Evolutionary conservation across 53 echinoderm and acorn worm species (phyloP), one percentile per base, ranked within the genome.

Genomic region (Holothuria leucospilota): DNA sequence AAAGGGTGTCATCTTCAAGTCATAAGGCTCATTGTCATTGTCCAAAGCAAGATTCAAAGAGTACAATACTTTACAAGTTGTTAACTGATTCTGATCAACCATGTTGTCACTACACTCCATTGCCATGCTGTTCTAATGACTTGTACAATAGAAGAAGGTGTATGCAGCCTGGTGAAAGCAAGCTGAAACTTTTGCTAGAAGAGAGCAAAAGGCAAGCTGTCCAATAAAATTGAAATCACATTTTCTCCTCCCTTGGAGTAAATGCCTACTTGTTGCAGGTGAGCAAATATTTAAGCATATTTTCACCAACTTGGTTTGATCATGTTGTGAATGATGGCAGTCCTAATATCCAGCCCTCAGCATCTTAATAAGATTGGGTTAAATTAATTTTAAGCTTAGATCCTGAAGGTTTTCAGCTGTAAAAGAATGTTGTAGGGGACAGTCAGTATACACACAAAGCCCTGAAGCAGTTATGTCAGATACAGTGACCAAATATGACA

Each of bases 11-110:
- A 69, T 90, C 59, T 40, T 56, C 29, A 20, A 58, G 23, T 51
- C 66, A 64, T 61, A 75, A 77, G 85, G 74, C 30, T 60, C 71
- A 29, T 82, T 99, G 99, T 71, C 90, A 82, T 23, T 99, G 99
- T 63, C 99, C 99, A 1, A 86, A 92, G 71, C 91, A 84, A 21
- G 99, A 99, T 87, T 94, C 93, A 0, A 99, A 99, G 86, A 99
- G 93, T 82, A 94, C 94, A 39, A 99, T 99, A 59, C 79, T 99
- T 42, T 99, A 99, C 90, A 85, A 88, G 56, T 83, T 99, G 26
- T 90, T 99, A 20, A 99, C 99, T 51, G 94, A 88, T 62, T 42
- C 87, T 20, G 79, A 87, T n/a, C 89, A 91, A 0, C 91, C 85
- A 51, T 90, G 91, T 39, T 95, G 93, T 84, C 59, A 58, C 7